phyloP scores from a whole-genome alignment of 1,140 invertebrate genomes.

The Drosophila persimilis region DNA sequence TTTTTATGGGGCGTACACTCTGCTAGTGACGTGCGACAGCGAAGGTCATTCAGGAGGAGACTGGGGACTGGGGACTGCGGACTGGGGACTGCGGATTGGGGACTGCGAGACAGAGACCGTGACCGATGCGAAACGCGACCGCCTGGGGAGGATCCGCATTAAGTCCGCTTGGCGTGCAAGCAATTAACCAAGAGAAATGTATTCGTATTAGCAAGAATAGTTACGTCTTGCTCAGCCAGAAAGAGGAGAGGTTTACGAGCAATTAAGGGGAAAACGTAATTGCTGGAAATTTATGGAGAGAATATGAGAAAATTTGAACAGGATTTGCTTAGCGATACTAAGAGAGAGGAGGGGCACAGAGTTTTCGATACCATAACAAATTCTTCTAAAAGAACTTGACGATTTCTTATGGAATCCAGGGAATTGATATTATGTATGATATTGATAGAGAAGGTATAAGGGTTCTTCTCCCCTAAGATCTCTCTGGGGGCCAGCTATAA shows the following conservation, averaged over 20 bases:
- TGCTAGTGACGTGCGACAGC: conserved; percentile 15
- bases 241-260: conserved; percentile 12
- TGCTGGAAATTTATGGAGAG: neutral
- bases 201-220: conserved; percentile 42
- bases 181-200: conserved; percentile 51
- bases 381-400: too few species aligned
- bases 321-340: too few species aligned
- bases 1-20: conserved; percentile 38
- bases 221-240: conserved; percentile 5
- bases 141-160: conserved; percentile 39
- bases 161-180: conserved; percentile 26
- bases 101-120: conserved; percentile 11
- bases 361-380: too few species aligned
- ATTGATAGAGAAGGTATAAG: too few species aligned
- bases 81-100: too few species aligned
- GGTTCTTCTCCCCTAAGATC: too few species aligned
- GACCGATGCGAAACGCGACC: conserved; percentile 23
- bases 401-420: too few species aligned
- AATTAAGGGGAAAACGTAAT: neutral
- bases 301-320: too few species aligned
- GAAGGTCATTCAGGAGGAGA: conserved; percentile 22
- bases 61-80: neutral
- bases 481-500: too few species aligned
- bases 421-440: too few species aligned
- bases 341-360: too few species aligned